Conservation (phyloP, 2,113 vertebrate species). For the Rhinoderma darwinii region DNA sequence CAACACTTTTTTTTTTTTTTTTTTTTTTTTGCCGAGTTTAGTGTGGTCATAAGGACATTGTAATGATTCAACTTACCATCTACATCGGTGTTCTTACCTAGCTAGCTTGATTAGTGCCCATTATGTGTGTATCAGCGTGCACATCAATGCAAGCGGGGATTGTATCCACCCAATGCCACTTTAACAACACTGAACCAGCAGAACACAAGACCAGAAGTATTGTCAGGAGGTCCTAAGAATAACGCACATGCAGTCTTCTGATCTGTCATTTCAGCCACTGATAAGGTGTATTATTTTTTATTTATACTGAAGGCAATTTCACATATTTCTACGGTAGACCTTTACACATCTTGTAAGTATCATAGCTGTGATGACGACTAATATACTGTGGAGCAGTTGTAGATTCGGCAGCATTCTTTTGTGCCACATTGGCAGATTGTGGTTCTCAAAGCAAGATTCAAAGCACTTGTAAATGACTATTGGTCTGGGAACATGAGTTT, state of each 20-base stretch:
- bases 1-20: background rate
- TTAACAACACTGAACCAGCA: background rate
- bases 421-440: constrained; percentile 11
- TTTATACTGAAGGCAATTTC: background rate
- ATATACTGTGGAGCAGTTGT: background rate
- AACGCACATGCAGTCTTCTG: background rate
- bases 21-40: background rate
- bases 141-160: too few relatives aligned
- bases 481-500: background rate
- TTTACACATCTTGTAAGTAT: background rate
- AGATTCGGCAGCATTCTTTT: background rate
- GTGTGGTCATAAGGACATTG: background rate
- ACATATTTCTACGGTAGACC: background rate
- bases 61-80: background rate
- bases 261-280: background rate
- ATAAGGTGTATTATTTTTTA: background rate
- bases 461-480: background rate
- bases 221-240: background rate
- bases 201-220: background rate
- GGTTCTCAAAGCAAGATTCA: background rate
- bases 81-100: background rate
- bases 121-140: background rate
- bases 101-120: background rate
- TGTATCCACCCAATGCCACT: background rate
- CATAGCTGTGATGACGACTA: background rate